Evolutionary conservation across 30 jellyfish, hydroid and myxozoan species (phyloP).

Genomic region (Chrysaora quinquecirrha): DNA sequence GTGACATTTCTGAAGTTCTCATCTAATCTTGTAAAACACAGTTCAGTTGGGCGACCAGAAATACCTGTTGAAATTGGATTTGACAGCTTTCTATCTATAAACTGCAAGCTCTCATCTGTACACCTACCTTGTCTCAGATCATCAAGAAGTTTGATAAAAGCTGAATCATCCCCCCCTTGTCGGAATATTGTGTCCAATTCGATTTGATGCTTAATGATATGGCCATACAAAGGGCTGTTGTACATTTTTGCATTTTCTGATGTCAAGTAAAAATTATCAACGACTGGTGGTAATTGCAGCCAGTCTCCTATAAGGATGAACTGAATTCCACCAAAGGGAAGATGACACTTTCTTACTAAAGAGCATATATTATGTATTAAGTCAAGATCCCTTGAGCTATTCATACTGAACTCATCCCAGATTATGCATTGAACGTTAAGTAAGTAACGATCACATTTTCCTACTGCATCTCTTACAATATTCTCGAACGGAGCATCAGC

Average conservation of each 20-base stretch:
- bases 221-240: slow-evolving; percentile 3
- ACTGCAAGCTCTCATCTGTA: slow-evolving; percentile 1
- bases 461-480: neutral
- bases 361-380: neutral
- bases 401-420: neutral
- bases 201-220: neutral
- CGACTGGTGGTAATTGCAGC: neutral
- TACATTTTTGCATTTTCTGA: neutral
- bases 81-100: neutral
- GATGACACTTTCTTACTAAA: neutral
- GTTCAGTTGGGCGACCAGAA: slow-evolving; percentile 1
- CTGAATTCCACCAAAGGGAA: slow-evolving; percentile 5
- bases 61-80: neutral
- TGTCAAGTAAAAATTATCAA: neutral
- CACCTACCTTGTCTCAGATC: neutral
- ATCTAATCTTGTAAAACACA: neutral
- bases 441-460: neutral
- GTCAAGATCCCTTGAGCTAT: slow-evolving; percentile 5
- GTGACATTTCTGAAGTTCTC: slow-evolving; percentile 2
- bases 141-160: neutral
- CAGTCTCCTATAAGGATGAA: slow-evolving; percentile 3
- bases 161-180: slow-evolving; percentile 3
- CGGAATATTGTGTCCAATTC: neutral
- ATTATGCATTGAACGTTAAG: neutral
- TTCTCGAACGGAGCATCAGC: slow-evolving; percentile 3